These are phyloP conservation scores for Tigriopus japonicus DNA, from an alignment of 1,140 invertebrate genomes.

Conservation along the genomic window DNA sequence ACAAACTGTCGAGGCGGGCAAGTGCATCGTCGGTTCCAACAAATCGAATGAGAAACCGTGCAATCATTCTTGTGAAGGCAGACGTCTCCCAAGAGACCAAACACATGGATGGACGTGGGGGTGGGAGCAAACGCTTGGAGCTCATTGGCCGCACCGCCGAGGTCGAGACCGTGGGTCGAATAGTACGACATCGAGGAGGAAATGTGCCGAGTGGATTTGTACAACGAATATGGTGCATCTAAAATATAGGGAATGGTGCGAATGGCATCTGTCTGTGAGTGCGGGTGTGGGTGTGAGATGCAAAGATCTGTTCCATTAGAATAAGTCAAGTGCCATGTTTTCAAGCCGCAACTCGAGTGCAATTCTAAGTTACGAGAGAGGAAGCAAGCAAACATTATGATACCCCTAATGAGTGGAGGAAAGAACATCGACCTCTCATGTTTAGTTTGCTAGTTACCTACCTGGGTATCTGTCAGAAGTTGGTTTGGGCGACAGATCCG, in stretches of 20 bases:
- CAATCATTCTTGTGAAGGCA: conserved; percentile 53
- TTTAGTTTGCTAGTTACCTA: too few species aligned
- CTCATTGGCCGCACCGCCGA: conserved; percentile 27
- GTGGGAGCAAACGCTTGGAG: conserved; percentile 18
- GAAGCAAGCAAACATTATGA: too few species aligned
- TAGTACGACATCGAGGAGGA: conserved; percentile 34
- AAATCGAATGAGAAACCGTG: conserved; percentile 44
- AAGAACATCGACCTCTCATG: too few species aligned
- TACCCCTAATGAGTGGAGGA: too few species aligned
- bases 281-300: too few species aligned
- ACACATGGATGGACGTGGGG: conserved; percentile 32
- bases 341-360: too few species aligned
- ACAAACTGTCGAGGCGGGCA: conserved; percentile 24
- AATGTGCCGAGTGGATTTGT: conserved; percentile 19
- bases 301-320: too few species aligned
- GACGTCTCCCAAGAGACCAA: conserved; percentile 49
- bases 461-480: too few species aligned
- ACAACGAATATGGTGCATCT: not conserved
- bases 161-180: conserved; percentile 42
- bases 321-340: too few species aligned
- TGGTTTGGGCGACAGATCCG: too few species aligned
- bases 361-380: too few species aligned
- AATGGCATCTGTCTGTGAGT: not conserved
- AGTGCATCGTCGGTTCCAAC: conserved; percentile 45
- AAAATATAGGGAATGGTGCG: not conserved